Evolutionary conservation across 2,113 vertebrate species (phyloP), one percentile per base, ranked within the genome.

Genomic region (Equus quagga): DNA sequence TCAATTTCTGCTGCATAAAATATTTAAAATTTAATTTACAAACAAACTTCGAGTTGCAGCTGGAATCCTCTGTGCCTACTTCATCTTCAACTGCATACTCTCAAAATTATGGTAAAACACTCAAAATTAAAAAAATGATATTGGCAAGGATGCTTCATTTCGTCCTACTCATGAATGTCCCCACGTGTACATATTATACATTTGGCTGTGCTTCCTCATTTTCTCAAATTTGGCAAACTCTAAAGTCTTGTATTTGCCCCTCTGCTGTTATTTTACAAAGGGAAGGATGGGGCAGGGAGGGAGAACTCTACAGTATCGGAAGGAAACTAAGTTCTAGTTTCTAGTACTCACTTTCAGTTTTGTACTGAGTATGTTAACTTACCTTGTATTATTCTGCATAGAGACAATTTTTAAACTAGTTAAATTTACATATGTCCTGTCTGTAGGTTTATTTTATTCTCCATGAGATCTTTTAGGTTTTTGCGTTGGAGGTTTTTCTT

Each of bases 191-290:
- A 12, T 56, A 75, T 23, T 87, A 64, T 13, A 67, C 33, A 70
- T 91, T 94, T 97, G 95, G 80, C 95, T 81, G 65, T 85, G 79
- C 73, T 96, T 91, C 24, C 73, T 94, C 72, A 24, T 89, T 95
- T 93, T 79, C 94, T 95, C 75, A 87, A 72, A 51, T 62, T 54
- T 87, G 92, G 93, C n/a, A 92, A 11, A 83, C 54, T 83, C 70
- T 33, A 75, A 75, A 89, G 83, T 96, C 56, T 95, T 69, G 31
- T 18, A 21, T 67, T 92, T 89, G 65, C 72, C 56, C 33, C 83
- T 95, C 10, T 94, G 89, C 60, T 96, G 15, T 44, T 93, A 70
- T 41, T 95, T 96, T 70, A 33, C 21, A 91, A 72, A 88, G 15
- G 41, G 14, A 58, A 69, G 5, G 44, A 11, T 28, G 10, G 28